Conservation (phyloP, 1,140 invertebrate species). For the Lepidotrigona ventralis region DNA sequence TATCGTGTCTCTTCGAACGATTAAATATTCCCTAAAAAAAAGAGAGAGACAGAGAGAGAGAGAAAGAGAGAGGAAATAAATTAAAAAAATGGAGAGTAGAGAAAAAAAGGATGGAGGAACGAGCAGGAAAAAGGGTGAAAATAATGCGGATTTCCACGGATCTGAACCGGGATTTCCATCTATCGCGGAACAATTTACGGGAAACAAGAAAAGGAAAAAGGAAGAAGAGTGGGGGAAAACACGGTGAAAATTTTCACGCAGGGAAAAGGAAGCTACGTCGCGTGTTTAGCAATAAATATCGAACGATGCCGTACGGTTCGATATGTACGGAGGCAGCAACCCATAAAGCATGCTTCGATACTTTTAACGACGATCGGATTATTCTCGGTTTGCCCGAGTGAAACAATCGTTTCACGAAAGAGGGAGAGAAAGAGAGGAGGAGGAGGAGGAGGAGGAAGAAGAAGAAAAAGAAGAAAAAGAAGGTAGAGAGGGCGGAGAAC, state of each 20-base stretch:
- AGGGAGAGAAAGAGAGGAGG: background rate
- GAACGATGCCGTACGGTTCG: background rate
- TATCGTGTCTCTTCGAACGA: background rate
- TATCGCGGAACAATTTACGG: background rate
- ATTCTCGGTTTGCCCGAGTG: background rate
- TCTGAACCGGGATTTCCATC: background rate
- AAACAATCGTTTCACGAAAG: slow-evolving; percentile 11
- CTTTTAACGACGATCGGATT: slow-evolving; percentile 23
- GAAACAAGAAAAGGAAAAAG: background rate
- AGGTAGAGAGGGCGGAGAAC: background rate
- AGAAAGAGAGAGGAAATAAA: background rate
- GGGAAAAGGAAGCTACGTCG: background rate
- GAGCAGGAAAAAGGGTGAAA: background rate
- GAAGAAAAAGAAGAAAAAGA: background rate
- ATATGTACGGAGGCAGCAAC: background rate
- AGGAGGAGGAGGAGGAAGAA: background rate
- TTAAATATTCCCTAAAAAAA: background rate
- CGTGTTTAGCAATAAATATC: slow-evolving; percentile 13
- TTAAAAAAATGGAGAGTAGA: background rate
- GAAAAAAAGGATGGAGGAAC: background rate
- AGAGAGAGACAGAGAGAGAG: too few species aligned
- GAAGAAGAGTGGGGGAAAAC: too few species aligned
- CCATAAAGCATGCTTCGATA: background rate
- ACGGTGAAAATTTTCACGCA: background rate
- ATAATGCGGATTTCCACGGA: background rate